A percentile compares a stretch with the other conserved stretches of the same genome.
Conservation (phyloP, 2,113 vertebrate species). For the Machaerirhynchus nigripectus region DNA sequence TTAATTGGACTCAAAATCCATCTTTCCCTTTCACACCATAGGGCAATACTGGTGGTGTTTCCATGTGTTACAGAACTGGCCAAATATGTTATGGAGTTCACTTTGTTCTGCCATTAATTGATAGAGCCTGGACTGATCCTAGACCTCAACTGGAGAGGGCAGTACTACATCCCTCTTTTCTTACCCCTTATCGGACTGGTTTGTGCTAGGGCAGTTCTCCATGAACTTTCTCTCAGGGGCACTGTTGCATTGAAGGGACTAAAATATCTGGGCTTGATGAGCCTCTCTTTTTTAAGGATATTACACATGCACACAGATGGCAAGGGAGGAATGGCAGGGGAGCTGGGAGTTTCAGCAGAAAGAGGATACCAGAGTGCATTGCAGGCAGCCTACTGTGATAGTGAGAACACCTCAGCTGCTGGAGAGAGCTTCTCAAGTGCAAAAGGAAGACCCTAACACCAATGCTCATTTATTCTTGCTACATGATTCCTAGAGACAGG, state of each 20-base stretch:
- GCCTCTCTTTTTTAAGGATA: background rate
- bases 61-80: background rate
- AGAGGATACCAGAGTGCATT: background rate
- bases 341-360: background rate
- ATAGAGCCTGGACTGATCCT: background rate
- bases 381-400: background rate
- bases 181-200: background rate
- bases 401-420: background rate
- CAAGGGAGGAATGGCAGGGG: background rate
- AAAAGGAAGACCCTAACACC: background rate
- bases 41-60: background rate
- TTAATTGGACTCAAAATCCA: background rate
- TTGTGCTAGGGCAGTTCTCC: background rate
- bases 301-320: background rate
- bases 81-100: background rate
- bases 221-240: background rate
- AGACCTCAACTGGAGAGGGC: background rate
- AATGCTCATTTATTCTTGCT: background rate
- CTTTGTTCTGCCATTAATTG: background rate
- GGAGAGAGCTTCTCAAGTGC: background rate
- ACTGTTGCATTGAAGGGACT: background rate
- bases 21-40: background rate
- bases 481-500: background rate
- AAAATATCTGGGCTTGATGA: background rate
- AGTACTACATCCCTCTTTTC: background rate